Evolutionary conservation across 2,888 invertebrate species (phyloP).

Genomic region (Daptonema setosum): DNA sequence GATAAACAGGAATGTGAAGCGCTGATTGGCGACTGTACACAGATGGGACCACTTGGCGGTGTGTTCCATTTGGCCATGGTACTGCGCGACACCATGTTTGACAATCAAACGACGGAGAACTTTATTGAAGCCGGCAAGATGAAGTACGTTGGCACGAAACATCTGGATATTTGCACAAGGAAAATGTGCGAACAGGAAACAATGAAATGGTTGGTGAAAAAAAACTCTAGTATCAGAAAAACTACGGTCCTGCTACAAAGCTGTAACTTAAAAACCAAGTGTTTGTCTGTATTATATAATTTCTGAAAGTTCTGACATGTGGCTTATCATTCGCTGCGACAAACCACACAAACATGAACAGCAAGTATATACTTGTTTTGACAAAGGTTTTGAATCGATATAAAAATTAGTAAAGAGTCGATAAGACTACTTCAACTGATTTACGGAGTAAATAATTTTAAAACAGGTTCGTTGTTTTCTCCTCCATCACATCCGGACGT

Average conservation of each 20-base stretch:
- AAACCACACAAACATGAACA: too few species aligned
- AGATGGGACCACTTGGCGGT: slow-evolving; percentile 38
- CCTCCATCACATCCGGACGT: slow-evolving; percentile 77
- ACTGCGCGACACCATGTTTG: slow-evolving; percentile 33
- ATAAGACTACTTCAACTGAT: too few species aligned
- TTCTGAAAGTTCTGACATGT: too few species aligned
- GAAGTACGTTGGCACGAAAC: slow-evolving; percentile 54
- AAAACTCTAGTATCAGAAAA: too few species aligned
- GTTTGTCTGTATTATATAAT: too few species aligned
- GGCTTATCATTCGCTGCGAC: too few species aligned
- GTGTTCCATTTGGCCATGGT: slow-evolving; percentile 65
- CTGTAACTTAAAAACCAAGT: too few species aligned
- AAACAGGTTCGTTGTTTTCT: slow-evolving; percentile 40
- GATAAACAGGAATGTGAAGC: not conserved
- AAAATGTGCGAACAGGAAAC: slow-evolving; percentile 46
- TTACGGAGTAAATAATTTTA: too few species aligned
- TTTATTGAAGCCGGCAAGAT: slow-evolving; percentile 41
- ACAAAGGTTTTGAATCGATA: too few species aligned
- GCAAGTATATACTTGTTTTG: too few species aligned
- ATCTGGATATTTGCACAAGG: slow-evolving; percentile 55
- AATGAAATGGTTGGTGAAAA: slow-evolving; percentile 4
- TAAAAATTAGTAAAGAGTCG: too few species aligned
- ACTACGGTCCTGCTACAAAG: too few species aligned
- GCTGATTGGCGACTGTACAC: slow-evolving; percentile 14
- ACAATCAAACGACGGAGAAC: slow-evolving; percentile 31